These are phyloP conservation scores for Hydrotaea cyrtoneurina DNA, from an alignment of 2,888 invertebrate species.

Conservation along the genomic window DNA sequence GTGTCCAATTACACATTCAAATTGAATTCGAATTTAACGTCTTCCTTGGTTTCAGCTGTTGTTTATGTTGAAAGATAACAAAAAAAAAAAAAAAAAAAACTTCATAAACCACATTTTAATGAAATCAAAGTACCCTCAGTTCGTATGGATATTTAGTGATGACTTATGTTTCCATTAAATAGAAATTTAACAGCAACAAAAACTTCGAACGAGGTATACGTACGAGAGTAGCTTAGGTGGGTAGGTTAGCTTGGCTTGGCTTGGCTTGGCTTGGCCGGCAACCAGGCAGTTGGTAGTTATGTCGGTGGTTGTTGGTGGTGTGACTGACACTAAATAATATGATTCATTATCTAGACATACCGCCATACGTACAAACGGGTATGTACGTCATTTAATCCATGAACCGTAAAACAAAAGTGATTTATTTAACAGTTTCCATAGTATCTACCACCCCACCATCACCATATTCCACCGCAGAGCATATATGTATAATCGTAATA, in stretches of 20 bases:
- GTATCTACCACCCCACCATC: constrained; percentile 17
- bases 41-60: not conserved
- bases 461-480: not conserved
- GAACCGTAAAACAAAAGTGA: constrained; percentile 33
- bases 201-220: too few species aligned
- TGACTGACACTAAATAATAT: constrained; percentile 21
- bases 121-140: not conserved
- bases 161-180: not conserved
- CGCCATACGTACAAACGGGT: too few species aligned
- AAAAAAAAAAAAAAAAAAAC: too few species aligned
- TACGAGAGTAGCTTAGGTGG: too few species aligned
- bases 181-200: not conserved
- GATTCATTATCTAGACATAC: constrained; percentile 26
- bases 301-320: not conserved
- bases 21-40: not conserved
- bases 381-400: constrained; percentile 51
- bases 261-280: not conserved
- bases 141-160: not conserved
- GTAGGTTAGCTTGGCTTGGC: too few species aligned
- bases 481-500: not conserved
- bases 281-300: not conserved
- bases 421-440: constrained; percentile 50
- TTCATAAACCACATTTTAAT: constrained; percentile 8
- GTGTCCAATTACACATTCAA: constrained; percentile 3
- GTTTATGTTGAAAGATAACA: not conserved